phyloP scores from a whole-genome alignment of 2,888 invertebrate genomes.

The Torymus texanus region DNA sequence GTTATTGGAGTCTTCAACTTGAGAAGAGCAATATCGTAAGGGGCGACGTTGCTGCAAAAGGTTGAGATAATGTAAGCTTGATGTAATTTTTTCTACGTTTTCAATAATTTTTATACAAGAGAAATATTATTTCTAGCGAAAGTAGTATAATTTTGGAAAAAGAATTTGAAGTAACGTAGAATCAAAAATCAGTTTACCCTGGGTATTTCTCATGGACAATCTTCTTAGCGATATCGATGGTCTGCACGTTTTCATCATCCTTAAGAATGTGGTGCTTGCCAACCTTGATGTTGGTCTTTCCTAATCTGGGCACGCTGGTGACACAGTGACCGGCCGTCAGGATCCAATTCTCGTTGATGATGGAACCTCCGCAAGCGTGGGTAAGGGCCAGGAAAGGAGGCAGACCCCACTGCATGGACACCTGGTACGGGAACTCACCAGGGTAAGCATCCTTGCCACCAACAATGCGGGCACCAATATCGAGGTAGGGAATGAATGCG shows the following conservation, averaged over 20 bases:
- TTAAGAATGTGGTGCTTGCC: slow-evolving; percentile 51
- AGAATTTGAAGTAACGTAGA: too few species aligned
- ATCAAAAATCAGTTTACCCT: slow-evolving; percentile 32
- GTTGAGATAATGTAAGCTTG: too few species aligned
- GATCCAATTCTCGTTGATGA: slow-evolving; percentile 71
- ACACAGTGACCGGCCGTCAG: slow-evolving; percentile 71
- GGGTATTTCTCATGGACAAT: slow-evolving; percentile 58
- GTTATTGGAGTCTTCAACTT: slow-evolving; percentile 68
- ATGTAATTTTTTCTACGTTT: too few species aligned
- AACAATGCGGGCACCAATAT: background rate
- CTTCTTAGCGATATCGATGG: slow-evolving; percentile 16
- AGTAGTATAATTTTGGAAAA: too few species aligned
- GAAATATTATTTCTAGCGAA: too few species aligned
- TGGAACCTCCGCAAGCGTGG: slow-evolving; percentile 65
- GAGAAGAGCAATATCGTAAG: slow-evolving; percentile 77
- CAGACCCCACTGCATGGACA: background rate
- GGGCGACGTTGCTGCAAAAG: slow-evolving; percentile 66
- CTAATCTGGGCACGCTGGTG: background rate
- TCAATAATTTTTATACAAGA: too few species aligned
- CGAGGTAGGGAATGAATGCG: too few species aligned
- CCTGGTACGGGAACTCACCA: slow-evolving; percentile 8
- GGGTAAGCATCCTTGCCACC: slow-evolving; percentile 5
- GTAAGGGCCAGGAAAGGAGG: background rate
- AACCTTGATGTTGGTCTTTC: slow-evolving; percentile 54
- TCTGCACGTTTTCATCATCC: slow-evolving; percentile 51